Evolutionary conservation across 1,140 invertebrate genomes (phyloP), one percentile per base, ranked within the genome.

Genomic region (Gonatopus flavifemur): DNA sequence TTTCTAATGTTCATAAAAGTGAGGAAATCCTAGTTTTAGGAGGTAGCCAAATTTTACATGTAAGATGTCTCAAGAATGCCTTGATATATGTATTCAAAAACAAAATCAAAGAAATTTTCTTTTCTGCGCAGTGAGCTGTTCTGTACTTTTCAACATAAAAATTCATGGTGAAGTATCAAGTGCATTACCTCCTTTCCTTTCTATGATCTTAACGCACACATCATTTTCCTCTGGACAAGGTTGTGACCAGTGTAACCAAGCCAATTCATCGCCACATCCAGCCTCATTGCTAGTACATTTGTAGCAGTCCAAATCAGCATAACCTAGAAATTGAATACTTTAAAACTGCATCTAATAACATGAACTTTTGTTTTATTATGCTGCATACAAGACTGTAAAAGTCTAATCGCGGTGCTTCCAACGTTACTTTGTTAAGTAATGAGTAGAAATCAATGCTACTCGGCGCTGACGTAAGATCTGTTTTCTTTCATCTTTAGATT

Each of bases 191-290:
- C 88, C 90, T 84, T 91, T 91, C 45, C 81, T 81, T 76, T 96
- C 92, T 52, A 90, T 88, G 24, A 96, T 82, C 80, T 96, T 95
- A 0, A 96, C 90, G 80, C 93, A 96, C 60, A 90, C 87, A 70
- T 96, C 93, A 75, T 93, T 83, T 49, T 81, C 77, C 63, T 92
- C 88, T 1, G 89, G 90, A 72, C 93, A 96, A 1, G 80, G 80
- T 59, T 83, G 79, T n/a, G 86, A 83, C 82, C 84, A 85, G 48
- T 89, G 84, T 6, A 86, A 70, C 91, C 91, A 95, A 70, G 94
- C 92, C 55, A 96, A 90, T 10, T 86, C 84, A 20, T 85, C 84
- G 12, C 84, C 87, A 80, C 93, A 96, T 4, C 93, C 93, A 13
- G 92, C 92, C 45, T 91, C 88, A 15, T 90, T 93, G 24, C 91